These are phyloP conservation scores for Trogon surrucura DNA, from an alignment of 2,113 vertebrate genomes.

Conservation along the genomic window DNA sequence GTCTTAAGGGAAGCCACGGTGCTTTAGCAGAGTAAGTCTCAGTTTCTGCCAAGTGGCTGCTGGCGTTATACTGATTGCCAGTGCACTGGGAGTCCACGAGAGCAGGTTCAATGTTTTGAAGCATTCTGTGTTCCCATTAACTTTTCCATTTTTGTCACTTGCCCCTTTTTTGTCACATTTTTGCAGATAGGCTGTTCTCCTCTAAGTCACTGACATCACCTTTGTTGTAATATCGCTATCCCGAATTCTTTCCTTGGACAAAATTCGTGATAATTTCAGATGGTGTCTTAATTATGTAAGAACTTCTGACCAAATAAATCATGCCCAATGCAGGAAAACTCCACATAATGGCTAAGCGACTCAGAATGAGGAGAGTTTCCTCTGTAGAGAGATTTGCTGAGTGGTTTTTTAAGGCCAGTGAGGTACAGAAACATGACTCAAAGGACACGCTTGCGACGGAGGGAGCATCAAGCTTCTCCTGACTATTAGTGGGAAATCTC, in stretches of 20 bases:
- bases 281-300: not conserved
- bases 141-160: not conserved
- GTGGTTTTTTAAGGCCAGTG: not conserved
- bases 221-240: not conserved
- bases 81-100: not conserved
- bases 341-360: not conserved
- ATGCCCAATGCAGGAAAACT: not conserved
- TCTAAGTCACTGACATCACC: not conserved
- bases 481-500: not conserved
- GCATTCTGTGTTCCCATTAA: not conserved
- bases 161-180: not conserved
- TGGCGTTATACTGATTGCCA: not conserved
- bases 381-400: not conserved
- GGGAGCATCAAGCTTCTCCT: not conserved
- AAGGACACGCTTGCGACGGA: not conserved
- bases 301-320: not conserved
- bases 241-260: not conserved
- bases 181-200: not conserved
- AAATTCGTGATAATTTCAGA: not conserved
- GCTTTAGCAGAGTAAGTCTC: not conserved
- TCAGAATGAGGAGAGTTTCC: not conserved
- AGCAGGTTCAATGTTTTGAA: not conserved
- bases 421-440: not conserved
- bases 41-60: not conserved
- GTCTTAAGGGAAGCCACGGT: not conserved